Evolutionary conservation across 1,140 invertebrate species (phyloP).

Genomic region (Notospermus geniculatus): DNA sequence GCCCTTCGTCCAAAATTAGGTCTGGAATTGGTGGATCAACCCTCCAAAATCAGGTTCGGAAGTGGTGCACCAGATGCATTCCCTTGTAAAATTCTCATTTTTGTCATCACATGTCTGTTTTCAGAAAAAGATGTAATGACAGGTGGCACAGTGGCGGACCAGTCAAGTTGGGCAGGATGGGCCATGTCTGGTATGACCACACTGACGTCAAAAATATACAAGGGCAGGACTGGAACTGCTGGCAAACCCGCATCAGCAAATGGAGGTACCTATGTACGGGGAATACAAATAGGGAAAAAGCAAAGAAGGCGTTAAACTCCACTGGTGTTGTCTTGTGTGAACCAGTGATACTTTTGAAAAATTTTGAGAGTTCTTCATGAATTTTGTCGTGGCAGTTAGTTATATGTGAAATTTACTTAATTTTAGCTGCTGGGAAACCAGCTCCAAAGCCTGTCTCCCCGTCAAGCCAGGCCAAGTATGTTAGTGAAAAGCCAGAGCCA

Average conservation of each 20-base stretch:
- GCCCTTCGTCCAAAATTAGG: too few relatives aligned
- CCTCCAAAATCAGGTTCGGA: too few relatives aligned
- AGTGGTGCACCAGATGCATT: too few relatives aligned
- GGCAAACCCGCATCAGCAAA: too few relatives aligned
- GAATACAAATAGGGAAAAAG: background rate
- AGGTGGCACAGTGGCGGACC: slow-evolving; percentile 68
- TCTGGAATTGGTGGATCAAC: too few relatives aligned
- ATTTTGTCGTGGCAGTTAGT: background rate
- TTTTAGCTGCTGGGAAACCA: background rate
- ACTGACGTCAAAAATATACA: slow-evolving; percentile 89
- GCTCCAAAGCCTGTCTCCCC: background rate
- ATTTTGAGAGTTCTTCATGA: too few relatives aligned
- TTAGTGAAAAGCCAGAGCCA: background rate
- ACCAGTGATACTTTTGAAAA: too few relatives aligned
- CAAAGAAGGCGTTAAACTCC: background rate
- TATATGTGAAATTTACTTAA: background rate
- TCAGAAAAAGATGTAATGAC: slow-evolving; percentile 89
- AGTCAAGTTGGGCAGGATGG: slow-evolving; percentile 91
- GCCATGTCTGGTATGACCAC: slow-evolving; percentile 77
- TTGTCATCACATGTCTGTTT: slow-evolving; percentile 34
- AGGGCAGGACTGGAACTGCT: slow-evolving; percentile 64
- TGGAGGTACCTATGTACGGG: background rate
- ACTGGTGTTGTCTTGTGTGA: too few relatives aligned
- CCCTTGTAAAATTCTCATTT: slow-evolving; percentile 9
- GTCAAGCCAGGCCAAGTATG: background rate